Evolutionary conservation across 2,113 vertebrate genomes (phyloP), one percentile per base, ranked within the genome.

Genomic region (Blennius ocellaris): DNA sequence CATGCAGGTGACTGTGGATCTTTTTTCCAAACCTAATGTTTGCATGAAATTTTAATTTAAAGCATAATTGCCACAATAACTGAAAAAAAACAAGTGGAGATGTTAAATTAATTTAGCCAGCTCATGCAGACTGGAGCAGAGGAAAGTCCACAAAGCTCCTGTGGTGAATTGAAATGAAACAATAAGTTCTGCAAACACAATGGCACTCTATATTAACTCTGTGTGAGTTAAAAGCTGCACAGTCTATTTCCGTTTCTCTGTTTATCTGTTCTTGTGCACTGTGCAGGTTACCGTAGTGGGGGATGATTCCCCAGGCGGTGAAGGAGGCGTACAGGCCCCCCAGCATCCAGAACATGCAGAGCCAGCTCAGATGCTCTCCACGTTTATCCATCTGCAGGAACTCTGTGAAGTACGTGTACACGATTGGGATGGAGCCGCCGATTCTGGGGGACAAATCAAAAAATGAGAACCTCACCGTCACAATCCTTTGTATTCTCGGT

Each of bases 361-460:
- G 94, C 98, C 98, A 99, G 80, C 98, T 99, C 67, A 99, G 95
- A 88, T 99, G 98, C 56, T 99, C 98, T 7, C 98, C 98, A 12
- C 98, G 93, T 91, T 99, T 99, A 85, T 99, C 97, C 85, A 97
- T 96, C 88, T 97, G 96, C 36, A 99, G 90, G 89, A 99, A 99
- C 93, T 99, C 98, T 0, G 97, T 96, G 89, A 96, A 99, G 93
- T 99, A 99, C 69, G 97, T 94, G 94, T 98, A 99, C 38, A 99
- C 97, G 0, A 99, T 97, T 1, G 97, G 97, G 79, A 99, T 95
- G 1, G 97, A 94, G 38, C 97, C 98, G 8, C 98, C 97, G 2
- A 97, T 98, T 9, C 98, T 99, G 91, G 15, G 61, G 60, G 11
- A 68, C 11, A 16, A 76, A 61, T 48, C 37, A 0, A 53, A 51